Percentiles rank a stretch among this genome's conserved stretches.
Conservation (phyloP, 2,113 vertebrate species). For the Urocolius indicus region DNA sequence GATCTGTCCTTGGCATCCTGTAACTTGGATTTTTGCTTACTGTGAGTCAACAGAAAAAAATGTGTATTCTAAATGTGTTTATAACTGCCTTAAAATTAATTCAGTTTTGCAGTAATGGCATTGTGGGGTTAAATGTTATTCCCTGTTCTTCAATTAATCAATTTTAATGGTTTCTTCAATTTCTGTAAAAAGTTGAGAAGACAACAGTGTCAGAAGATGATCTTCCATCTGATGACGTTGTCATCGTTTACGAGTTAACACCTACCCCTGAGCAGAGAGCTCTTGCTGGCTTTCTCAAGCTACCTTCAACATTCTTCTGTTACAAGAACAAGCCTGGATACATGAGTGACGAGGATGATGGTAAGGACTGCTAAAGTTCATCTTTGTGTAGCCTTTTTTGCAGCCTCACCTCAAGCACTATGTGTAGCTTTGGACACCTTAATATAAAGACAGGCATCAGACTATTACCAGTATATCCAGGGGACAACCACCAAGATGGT, state of each 20-base stretch:
- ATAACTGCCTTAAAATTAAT: neutral
- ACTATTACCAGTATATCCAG: neutral
- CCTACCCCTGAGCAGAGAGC: conserved; percentile 88
- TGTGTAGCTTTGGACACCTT: neutral
- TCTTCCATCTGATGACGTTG: conserved; percentile 78
- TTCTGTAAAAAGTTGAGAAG: conserved; percentile 68
- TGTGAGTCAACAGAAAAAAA: neutral
- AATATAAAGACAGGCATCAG: neutral
- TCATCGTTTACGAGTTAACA: conserved; percentile 87
- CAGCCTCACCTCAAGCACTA: too few species aligned
- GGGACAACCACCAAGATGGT: neutral
- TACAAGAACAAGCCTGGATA: conserved; percentile 94
- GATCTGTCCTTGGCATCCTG: neutral
- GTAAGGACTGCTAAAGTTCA: conserved; percentile 72
- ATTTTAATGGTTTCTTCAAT: neutral
- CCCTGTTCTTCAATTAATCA: neutral
- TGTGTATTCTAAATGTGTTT: neutral
- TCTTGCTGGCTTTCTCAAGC: conserved; percentile 84
- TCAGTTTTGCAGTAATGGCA: neutral
- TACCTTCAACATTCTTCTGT: conserved; percentile 94
- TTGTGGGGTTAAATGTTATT: neutral
- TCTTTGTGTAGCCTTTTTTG: neutral
- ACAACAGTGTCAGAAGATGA: conserved; percentile 26
- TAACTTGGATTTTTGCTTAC: neutral
- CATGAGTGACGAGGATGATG: conserved; percentile 88